Base-by-base conservation (phyloP, 2,888 invertebrate species). In the Epicampocera succincta region DNA sequence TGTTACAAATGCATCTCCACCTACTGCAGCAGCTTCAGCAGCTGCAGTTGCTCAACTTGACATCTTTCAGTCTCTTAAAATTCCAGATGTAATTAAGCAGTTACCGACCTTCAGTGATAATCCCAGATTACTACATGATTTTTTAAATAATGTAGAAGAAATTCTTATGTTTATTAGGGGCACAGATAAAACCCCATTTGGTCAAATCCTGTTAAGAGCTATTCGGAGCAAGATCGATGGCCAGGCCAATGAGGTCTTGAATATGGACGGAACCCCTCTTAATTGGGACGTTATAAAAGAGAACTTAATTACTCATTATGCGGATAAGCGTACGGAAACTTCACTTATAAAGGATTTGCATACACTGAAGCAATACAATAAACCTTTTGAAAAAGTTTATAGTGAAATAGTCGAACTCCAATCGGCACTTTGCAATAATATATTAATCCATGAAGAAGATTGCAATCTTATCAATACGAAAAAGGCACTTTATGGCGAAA, bases 321-420 rank as follows among this genome's bases (percentile, higher is more conserved):
- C 84, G 3, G 58, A 71, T 25, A 50, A 71, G 9, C 46, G 71
- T 6, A n/a, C n/a, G n/a, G n/a, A n/a, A n/a, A n/a, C n/a, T n/a
- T n/a, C n/a, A n/a, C n/a, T n/a, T n/a, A n/a, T 84, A 25, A 68
- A 79, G 12, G 83, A 85, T n/a, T 48, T 85, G 9, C 84, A 84
- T 21, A 54, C 15, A 9, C 19, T 83, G 0, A 63, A 52, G 52
- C 84, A 85, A 68, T 65, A 25, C 17, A 15, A 52, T n/a, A 56
- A 71, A 38, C 73, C 80, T n/a, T n/a, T n/a, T n/a, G n/a, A n/a
- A n/a, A n/a, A n/a, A n/a, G n/a, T n/a, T n/a, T n/a, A n/a, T n/a
- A 33, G 66, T 9, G 15, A 75, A 21, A 56, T 81, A 0, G 65
- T 79, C 4, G 73, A 84, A 69, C 66, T 84, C 3, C 69, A 74